A percentile compares a stretch with the other conserved stretches of the same genome.
Evolutionary conservation across 2,113 vertebrate genomes (phyloP).

Genomic region (Rostratula benghalensis): DNA sequence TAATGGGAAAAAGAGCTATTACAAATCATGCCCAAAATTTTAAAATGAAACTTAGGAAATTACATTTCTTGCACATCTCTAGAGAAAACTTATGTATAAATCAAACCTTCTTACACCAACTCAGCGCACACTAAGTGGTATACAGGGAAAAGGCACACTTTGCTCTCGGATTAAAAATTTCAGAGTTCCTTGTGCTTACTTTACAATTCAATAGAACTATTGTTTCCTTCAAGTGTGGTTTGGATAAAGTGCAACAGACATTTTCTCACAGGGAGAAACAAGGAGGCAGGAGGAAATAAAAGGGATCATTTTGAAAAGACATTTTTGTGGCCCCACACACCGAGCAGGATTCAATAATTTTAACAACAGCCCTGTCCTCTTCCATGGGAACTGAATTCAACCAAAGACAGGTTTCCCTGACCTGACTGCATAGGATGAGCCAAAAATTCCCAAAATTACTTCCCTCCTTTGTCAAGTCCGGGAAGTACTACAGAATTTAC

Average conservation of each 20-base stretch:
- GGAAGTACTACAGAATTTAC: background rate
- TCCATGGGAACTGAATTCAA: background rate
- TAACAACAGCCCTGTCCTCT: background rate
- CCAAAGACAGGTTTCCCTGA: background rate
- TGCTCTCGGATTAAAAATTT: background rate
- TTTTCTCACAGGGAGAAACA: constrained; percentile 2
- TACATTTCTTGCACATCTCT: background rate
- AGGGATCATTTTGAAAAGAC: background rate
- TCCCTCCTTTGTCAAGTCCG: background rate
- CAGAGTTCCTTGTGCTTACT: background rate
- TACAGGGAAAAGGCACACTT: background rate
- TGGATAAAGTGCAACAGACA: constrained; percentile 1
- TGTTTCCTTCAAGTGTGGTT: background rate
- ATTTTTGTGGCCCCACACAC: background rate
- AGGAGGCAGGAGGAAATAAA: background rate
- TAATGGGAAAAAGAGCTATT: background rate
- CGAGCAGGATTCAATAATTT: background rate
- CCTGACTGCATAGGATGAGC: background rate
- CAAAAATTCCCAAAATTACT: background rate
- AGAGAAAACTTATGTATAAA: background rate
- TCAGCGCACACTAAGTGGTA: background rate
- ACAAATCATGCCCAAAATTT: background rate
- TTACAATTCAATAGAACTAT: constrained; percentile 7
- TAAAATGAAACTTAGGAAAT: background rate
- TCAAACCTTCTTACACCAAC: background rate